Evolutionary conservation across 2,888 invertebrate species (phyloP).

Genomic region (Physocephala rufipes): DNA sequence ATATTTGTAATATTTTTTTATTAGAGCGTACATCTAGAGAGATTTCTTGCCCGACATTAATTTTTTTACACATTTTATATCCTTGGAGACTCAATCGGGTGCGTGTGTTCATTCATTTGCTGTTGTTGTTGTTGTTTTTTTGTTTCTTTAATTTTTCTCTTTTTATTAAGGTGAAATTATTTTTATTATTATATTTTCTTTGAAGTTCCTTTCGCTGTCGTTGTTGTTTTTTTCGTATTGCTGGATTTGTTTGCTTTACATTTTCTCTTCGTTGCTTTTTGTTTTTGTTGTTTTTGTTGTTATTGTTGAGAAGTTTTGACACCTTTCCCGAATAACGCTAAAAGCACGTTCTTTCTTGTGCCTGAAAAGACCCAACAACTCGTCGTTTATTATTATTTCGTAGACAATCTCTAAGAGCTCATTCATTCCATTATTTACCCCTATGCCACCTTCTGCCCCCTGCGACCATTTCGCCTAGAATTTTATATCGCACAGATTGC

Average conservation of each 20-base stretch:
- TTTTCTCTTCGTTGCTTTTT: neutral
- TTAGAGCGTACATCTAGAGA: too few species aligned
- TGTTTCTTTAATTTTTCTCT: neutral
- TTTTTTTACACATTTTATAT: too few species aligned
- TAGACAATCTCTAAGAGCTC: constrained; percentile 23
- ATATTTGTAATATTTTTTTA: too few species aligned
- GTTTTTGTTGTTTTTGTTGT: neutral
- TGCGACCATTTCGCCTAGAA: too few species aligned
- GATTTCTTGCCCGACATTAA: too few species aligned
- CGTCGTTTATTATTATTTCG: constrained; percentile 25
- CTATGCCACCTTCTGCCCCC: too few species aligned
- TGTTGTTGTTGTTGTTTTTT: neutral
- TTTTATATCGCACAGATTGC: too few species aligned
- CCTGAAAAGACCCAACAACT: constrained; percentile 20
- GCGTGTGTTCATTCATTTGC: too few species aligned
- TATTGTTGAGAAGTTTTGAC: constrained; percentile 26
- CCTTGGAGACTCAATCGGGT: too few species aligned
- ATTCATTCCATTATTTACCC: neutral
- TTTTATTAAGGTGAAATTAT: neutral
- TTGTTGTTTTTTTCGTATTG: constrained; percentile 1
- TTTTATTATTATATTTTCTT: neutral
- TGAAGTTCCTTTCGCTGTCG: neutral
- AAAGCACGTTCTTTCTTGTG: constrained; percentile 22
- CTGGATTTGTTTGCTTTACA: neutral
- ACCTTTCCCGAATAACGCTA: constrained; percentile 28